Percentiles rank a stretch among this genome's conserved stretches.
Conservation (phyloP, 1,140 invertebrate genomes). For the Melanaphis sacchari region DNA sequence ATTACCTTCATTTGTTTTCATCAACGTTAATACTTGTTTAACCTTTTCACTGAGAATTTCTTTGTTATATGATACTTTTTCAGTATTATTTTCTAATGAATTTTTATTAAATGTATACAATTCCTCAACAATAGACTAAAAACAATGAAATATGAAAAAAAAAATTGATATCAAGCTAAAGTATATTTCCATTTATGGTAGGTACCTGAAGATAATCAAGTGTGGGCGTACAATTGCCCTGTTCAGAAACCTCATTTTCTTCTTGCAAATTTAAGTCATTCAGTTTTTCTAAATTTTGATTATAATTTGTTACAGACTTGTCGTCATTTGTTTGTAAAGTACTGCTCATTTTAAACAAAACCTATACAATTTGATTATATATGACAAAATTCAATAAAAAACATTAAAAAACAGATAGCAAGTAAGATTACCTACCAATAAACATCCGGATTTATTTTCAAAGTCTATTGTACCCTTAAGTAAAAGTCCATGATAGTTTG, state of each 20-base stretch:
- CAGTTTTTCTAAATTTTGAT: neutral
- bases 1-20: slow-evolving; percentile 47
- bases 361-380: neutral
- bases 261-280: neutral
- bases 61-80: neutral
- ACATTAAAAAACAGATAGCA: too few species aligned
- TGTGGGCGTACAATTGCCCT: slow-evolving; percentile 8
- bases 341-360: neutral
- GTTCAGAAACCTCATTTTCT: neutral
- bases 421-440: neutral
- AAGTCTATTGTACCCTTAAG: neutral
- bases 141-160: neutral
- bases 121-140: neutral
- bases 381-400: neutral
- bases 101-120: slow-evolving; percentile 9
- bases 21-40: neutral
- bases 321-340: neutral
- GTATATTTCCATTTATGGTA: neutral
- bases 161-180: neutral
- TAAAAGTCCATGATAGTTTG: neutral
- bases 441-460: neutral
- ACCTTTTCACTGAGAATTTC: neutral
- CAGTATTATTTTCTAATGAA: neutral
- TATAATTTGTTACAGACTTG: neutral
- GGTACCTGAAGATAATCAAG: slow-evolving; percentile 33